Evolutionary conservation across 2,797 vertebrate genomes (phyloP).

Genomic region (Prionace glauca): DNA sequence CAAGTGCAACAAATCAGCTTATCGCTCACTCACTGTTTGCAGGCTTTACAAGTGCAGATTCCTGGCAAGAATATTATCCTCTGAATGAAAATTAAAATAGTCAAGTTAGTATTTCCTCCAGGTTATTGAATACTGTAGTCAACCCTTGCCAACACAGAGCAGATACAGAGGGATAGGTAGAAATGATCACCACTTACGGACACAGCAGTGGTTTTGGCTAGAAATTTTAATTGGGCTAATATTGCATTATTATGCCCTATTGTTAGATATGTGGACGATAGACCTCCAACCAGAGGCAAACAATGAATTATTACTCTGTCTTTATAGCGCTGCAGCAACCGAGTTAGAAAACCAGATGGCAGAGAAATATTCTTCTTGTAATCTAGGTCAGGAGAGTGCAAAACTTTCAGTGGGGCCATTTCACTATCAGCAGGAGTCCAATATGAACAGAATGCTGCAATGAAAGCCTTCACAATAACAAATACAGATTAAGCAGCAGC

Average conservation of each 20-base stretch:
- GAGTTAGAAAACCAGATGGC: neutral
- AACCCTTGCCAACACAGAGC: neutral
- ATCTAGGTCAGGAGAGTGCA: neutral
- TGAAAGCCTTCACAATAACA: neutral
- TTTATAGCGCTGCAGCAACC: neutral
- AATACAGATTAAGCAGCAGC: neutral
- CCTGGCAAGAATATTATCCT: neutral
- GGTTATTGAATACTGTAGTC: neutral
- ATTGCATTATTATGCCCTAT: neutral
- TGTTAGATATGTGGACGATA: neutral
- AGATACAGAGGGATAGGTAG: neutral
- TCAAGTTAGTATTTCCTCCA: neutral
- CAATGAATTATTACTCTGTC: neutral
- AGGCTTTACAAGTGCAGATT: neutral
- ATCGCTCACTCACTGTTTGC: neutral
- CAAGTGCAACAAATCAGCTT: neutral
- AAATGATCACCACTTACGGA: neutral
- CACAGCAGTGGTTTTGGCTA: neutral
- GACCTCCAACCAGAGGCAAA: neutral
- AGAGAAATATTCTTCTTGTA: neutral
- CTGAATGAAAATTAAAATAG: neutral
- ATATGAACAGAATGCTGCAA: neutral
- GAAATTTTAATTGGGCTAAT: neutral
- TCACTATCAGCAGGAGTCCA: neutral
- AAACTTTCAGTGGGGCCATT: neutral